Base-by-base conservation (phyloP, 2,797 vertebrate species). In the Tympanoctomys barrerae region DNA sequence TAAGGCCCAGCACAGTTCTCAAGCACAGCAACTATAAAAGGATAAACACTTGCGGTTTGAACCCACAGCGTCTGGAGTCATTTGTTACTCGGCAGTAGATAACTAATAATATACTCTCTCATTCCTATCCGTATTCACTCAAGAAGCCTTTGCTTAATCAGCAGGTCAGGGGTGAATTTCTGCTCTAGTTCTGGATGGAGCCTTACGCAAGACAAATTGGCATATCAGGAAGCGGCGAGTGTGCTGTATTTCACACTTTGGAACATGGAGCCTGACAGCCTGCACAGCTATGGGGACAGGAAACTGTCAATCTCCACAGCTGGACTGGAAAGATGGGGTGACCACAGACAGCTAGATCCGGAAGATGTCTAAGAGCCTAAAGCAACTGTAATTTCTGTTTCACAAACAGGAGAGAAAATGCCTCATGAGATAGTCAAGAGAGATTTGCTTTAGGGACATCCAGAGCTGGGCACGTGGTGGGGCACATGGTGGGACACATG, bases 201-300 rank as follows among this genome's bases (percentile, higher is more conserved):
- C 73, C 42, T 79, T 46, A 24, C 5, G 68, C 87, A 70, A 68
- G 73, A 87, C 66, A 95, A 94, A 79, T 6, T 49, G 59, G 54
- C 8, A n/a, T 16, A 57, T 16, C n/a, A 66, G 61, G 31, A 96
- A 81, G 71, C 0, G n/a, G 39, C 14, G 18, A 87, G 22, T 28
- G 80, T 39, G 42, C 80, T 28, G n/a, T 73, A 68, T 66, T 82
- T 97, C 93, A 87, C 26, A 75, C 78, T 91, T 42, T 73, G 57
- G 64, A 81, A 77, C 4, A 36, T 22, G 18, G 18, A 87, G 10
- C 33, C 78, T 78, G 71, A 94, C 88, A 89, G 91, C 88, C 84
- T 73, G 22, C n/a, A 70, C 3, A 5, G 62, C 85, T 79, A 26
- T 24, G 10, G 2, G 85, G 77, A 83, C 42, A 52, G 80, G 83